Evolutionary conservation across 2,888 invertebrate genomes (phyloP).

Genomic region (Acleris emargana): DNA sequence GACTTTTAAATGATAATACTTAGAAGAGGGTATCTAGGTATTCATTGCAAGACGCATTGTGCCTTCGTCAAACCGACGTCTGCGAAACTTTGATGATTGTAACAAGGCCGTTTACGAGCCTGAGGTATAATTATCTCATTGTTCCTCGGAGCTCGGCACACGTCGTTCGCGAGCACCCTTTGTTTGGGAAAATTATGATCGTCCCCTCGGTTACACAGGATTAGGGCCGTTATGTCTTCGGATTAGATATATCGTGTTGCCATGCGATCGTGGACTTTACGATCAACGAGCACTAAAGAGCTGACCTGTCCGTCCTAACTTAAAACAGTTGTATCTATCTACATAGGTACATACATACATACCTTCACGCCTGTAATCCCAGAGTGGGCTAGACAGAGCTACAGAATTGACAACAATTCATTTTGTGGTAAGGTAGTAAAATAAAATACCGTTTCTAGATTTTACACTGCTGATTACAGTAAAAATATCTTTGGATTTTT

Average conservation of each 20-base stretch:
- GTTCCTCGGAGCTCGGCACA: slow-evolving; percentile 65
- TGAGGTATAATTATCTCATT: slow-evolving; percentile 75
- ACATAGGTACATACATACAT: too few relatives aligned
- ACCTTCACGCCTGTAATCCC: too few relatives aligned
- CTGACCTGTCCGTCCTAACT: too few relatives aligned
- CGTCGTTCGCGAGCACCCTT: slow-evolving; percentile 66
- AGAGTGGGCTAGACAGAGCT: too few relatives aligned
- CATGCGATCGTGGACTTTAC: not conserved
- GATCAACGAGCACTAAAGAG: too few relatives aligned
- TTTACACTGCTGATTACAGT: too few relatives aligned
- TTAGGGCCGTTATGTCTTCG: slow-evolving; percentile 71
- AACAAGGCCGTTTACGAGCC: slow-evolving; percentile 67
- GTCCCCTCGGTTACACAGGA: slow-evolving; percentile 67
- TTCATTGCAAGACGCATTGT: slow-evolving; percentile 41
- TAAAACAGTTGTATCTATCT: too few relatives aligned
- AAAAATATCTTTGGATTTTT: too few relatives aligned
- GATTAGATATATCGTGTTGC: slow-evolving; percentile 53
- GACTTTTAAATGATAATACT: slow-evolving; percentile 28
- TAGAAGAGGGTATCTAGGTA: slow-evolving; percentile 19
- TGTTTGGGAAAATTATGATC: slow-evolving; percentile 75
- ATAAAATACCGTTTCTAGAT: too few relatives aligned
- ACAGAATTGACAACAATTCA: too few relatives aligned
- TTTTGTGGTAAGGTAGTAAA: too few relatives aligned
- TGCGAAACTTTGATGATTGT: slow-evolving; percentile 64
- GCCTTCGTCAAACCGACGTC: slow-evolving; percentile 59